phyloP scores from a whole-genome alignment of 2,113 vertebrate genomes.

The Suncus etruscus region DNA sequence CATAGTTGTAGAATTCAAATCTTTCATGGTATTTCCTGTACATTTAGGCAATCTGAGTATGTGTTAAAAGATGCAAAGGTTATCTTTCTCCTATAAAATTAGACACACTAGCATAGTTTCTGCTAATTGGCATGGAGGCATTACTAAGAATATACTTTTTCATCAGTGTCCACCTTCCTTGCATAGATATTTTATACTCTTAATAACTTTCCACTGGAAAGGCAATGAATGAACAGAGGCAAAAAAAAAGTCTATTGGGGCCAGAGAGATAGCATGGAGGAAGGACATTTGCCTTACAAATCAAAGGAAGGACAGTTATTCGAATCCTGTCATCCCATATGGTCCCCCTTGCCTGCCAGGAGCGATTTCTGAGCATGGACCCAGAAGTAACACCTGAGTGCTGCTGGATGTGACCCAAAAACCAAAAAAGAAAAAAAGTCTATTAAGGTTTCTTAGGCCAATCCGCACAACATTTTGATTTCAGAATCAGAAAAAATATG shows the following conservation, averaged over 20 bases:
- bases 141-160: constrained; percentile 18
- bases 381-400: no score
- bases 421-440: no score
- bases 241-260: background rate
- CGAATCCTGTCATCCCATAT: no score
- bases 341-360: no score
- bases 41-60: constrained; percentile 1
- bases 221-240: background rate
- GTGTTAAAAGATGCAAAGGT: constrained; percentile 22
- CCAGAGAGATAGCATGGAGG: no score
- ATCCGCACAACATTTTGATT: background rate
- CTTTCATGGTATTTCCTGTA: constrained; percentile 41
- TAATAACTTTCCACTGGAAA: constrained; percentile 38
- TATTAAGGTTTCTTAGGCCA: background rate
- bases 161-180: background rate
- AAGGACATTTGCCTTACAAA: no score
- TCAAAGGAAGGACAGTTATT: no score
- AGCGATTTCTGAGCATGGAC: no score
- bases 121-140: background rate
- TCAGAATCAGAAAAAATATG: background rate
- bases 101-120: background rate
- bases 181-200: constrained; percentile 15
- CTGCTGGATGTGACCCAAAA: no score
- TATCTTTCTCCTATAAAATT: constrained; percentile 41
- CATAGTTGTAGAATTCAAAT: constrained; percentile 47